phyloP scores from a whole-genome alignment of 2,888 invertebrate species.

The Herminia tarsipennalis region DNA sequence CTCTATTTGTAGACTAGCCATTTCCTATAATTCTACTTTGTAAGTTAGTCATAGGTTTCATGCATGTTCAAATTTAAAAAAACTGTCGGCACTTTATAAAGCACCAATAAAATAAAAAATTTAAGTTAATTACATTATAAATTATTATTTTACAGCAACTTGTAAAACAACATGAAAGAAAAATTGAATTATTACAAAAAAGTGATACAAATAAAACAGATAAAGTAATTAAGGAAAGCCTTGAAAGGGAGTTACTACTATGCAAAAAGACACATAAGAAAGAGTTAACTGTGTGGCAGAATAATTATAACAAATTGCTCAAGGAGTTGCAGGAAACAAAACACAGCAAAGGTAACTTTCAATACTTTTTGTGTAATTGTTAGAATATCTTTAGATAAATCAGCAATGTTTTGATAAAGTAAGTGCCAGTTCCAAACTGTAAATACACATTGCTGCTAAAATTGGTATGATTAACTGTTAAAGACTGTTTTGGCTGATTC shows the following conservation, averaged over 20 bases:
- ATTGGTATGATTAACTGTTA: too few relatives aligned
- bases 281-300: constrained; percentile 16
- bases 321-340: constrained; percentile 6
- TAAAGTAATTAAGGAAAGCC: not conserved
- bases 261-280: constrained; percentile 23
- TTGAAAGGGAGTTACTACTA: constrained; percentile 7
- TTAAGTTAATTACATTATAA: too few relatives aligned
- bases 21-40: too few relatives aligned
- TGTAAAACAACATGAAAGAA: constrained; percentile 53
- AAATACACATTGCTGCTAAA: too few relatives aligned
- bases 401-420: too few relatives aligned
- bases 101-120: not conserved
- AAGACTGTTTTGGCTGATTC: too few relatives aligned
- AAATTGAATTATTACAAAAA: constrained; percentile 30
- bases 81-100: not conserved
- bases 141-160: constrained; percentile 55
- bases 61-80: too few relatives aligned
- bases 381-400: too few relatives aligned
- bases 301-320: constrained; percentile 8
- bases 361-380: not conserved
- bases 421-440: too few relatives aligned
- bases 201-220: constrained; percentile 1
- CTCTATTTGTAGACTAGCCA: too few relatives aligned
- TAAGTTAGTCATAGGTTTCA: too few relatives aligned
- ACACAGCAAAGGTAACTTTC: not conserved